These are phyloP conservation scores for Moxostoma hubbsi DNA, from an alignment of 2,797 vertebrate species.

Conservation along the genomic window DNA sequence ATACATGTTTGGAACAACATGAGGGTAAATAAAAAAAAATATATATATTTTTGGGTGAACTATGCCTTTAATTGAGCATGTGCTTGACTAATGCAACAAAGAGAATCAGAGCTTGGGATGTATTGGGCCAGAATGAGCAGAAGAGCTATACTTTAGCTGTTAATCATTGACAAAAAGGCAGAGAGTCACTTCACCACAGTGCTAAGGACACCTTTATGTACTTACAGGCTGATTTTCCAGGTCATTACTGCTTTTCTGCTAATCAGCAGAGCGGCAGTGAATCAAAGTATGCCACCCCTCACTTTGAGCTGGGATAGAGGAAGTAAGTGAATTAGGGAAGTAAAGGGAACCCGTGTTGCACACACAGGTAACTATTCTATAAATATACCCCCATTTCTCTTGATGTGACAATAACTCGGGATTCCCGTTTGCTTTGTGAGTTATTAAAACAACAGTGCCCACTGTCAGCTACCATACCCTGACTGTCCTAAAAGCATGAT, in stretches of 20 bases:
- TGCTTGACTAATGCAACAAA: not conserved
- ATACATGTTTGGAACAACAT: no score
- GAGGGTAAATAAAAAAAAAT: no score
- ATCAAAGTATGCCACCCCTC: conserved; percentile 61
- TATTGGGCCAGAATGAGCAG: conserved; percentile 68
- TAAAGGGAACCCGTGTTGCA: conserved; percentile 28
- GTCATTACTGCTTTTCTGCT: conserved; percentile 76
- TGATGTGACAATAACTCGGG: conserved; percentile 51
- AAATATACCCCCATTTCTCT: conserved; percentile 48
- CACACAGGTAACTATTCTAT: conserved; percentile 53
- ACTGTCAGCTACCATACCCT: conserved; percentile 13
- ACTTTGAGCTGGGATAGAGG: conserved; percentile 20
- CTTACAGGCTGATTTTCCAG: conserved; percentile 78
- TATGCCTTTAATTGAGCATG: no score
- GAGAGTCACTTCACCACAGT: conserved; percentile 66
- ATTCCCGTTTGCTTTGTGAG: conserved; percentile 44
- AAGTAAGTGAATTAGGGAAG: conserved; percentile 7
- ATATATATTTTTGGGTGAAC: no score
- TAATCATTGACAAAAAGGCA: conserved; percentile 78
- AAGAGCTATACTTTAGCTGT: conserved; percentile 78
- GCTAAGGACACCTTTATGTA: conserved; percentile 78
- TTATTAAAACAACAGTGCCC: conserved; percentile 52
- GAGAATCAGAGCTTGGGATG: not conserved
- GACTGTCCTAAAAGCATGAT: conserved; percentile 35
- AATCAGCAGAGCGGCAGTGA: conserved; percentile 73